Evolutionary conservation across 2,888 invertebrate genomes (phyloP), one percentile per base, ranked within the genome.

Genomic region (Crocallis elinguaria): DNA sequence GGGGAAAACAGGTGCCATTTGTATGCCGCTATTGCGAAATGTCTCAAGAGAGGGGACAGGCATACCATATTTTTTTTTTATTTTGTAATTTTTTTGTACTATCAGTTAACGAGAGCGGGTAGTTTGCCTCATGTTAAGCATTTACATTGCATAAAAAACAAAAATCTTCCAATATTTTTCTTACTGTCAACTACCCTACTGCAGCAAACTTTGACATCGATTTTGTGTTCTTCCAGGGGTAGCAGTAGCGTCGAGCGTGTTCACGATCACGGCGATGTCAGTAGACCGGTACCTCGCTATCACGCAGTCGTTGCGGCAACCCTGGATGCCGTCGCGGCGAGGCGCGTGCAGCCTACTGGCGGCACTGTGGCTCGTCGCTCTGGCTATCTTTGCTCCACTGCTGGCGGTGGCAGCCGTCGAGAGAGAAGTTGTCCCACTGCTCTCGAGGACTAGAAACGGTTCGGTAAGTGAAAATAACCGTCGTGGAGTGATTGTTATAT

Each of bases 221-320:
- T n/a, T 16, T 36, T 36, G 8, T n/a, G 13, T 36, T 29, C n/a
- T 86, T 64, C 0, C 86, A 95, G 95, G 95, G 46, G 94, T 95
- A 17, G 94, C 95, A n/a, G 96, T 96, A 2, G 94, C 95, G 0
- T 94, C 95, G 0, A 95, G 95, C 70, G 94, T 96, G 41, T 96
- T 95, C 77, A 96, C 96, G 0, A 95, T 96, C 66, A 95, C 95
- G 0, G 94, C 95, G 0, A 95, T 96, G 94, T 95, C 95, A 3
- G 92, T 96, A 50, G 96, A 96, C 80, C 92, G 96, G 43, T 95
- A 94, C 67, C 78, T 95, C 48, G 96, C 96, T 44, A 96, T 96
- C 73, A 93, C 95, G 19, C 95, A 95, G 73, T 95, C 95, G 0
- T 94, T 96, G 62, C 93, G 94, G 0, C 94, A 95, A 64, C 93